These are phyloP conservation scores for Dryococelus australis DNA, from an alignment of 2,888 invertebrate species.

Conservation along the genomic window DNA sequence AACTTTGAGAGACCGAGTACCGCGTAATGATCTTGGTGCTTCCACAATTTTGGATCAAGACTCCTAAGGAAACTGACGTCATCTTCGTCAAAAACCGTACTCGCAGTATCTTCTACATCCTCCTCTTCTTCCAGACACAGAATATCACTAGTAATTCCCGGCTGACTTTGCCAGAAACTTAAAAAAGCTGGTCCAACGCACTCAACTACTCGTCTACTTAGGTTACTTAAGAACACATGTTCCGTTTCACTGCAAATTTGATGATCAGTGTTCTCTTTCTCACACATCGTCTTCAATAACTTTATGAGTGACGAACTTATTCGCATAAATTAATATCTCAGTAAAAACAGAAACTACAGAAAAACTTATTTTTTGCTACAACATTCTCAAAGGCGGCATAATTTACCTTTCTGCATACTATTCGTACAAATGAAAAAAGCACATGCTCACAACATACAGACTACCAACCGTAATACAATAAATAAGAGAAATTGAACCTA, in stretches of 20 bases:
- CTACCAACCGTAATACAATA: no score
- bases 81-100: slow-evolving; percentile 61
- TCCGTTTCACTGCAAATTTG: not conserved
- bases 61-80: slow-evolving; percentile 85
- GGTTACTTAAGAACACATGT: not conserved
- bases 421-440: no score
- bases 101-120: slow-evolving; percentile 41
- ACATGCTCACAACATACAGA: no score
- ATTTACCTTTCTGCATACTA: not conserved
- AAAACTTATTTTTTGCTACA: not conserved
- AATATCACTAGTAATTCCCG: slow-evolving; percentile 30
- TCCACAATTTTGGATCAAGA: slow-evolving; percentile 96
- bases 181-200: slow-evolving; percentile 41
- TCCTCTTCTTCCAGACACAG: slow-evolving; percentile 35
- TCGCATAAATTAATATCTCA: not conserved
- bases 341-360: no score
- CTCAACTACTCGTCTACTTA: slow-evolving; percentile 38
- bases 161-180: slow-evolving; percentile 40
- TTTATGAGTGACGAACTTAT: not conserved
- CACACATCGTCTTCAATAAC: slow-evolving; percentile 17
- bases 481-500: no score
- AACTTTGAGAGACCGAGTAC: slow-evolving; percentile 88
- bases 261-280: not conserved
- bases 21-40: slow-evolving; percentile 96
- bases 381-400: not conserved